phyloP scores from a whole-genome alignment of 2,888 invertebrate species.

The Iselma pallidipennis region DNA sequence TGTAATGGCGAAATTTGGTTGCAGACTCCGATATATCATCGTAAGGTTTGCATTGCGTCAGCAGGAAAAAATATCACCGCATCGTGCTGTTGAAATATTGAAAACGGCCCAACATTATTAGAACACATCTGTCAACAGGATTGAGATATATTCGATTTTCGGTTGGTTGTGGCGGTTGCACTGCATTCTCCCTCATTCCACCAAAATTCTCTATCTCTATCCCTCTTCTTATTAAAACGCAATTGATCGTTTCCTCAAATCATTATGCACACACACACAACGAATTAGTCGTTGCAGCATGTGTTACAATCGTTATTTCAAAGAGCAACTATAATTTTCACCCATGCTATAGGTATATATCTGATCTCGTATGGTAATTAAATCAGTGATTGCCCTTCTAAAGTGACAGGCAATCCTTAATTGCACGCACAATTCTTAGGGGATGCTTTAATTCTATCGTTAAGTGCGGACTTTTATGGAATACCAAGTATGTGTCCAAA shows the following conservation, averaged over 20 bases:
- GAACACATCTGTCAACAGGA: slow-evolving; percentile 28
- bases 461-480: slow-evolving; percentile 22
- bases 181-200: not conserved
- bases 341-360: slow-evolving; percentile 6
- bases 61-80: slow-evolving; percentile 21
- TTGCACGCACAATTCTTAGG: slow-evolving; percentile 35
- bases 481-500: slow-evolving; percentile 19
- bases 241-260: not conserved
- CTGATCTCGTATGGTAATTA: slow-evolving; percentile 36
- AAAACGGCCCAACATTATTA: slow-evolving; percentile 27
- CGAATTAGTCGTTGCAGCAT: slow-evolving; percentile 13
- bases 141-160: slow-evolving; percentile 24
- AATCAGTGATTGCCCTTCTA: slow-evolving; percentile 37
- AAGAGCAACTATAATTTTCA: slow-evolving; percentile 2
- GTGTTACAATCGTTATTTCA: slow-evolving; percentile 21
- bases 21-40: not conserved
- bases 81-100: slow-evolving; percentile 23
- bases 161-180: slow-evolving; percentile 14
- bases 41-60: slow-evolving; percentile 7
- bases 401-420: slow-evolving; percentile 30
- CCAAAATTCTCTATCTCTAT: not conserved
- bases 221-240: not conserved
- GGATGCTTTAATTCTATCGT: slow-evolving; percentile 34
- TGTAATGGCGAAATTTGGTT: not conserved
- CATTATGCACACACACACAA: slow-evolving; percentile 9